These are phyloP conservation scores for Drosophila albomicans DNA, from an alignment of 1,140 invertebrate species.

Conservation along the genomic window DNA sequence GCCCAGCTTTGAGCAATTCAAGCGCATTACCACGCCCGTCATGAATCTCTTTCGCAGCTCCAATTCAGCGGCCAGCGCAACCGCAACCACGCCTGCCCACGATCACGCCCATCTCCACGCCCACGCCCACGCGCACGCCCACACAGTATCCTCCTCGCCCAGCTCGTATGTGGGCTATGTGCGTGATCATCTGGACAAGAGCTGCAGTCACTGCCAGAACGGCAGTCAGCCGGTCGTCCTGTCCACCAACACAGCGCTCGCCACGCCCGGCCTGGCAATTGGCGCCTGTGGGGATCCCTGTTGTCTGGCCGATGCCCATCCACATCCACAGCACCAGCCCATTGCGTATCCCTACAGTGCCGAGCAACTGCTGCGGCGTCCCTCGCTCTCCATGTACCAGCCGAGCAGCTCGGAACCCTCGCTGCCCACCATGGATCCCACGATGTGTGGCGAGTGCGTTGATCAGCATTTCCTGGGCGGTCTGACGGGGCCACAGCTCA, in stretches of 20 bases:
- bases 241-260: conserved; percentile 76
- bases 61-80: conserved; percentile 23
- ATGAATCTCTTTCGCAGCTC: conserved; percentile 84
- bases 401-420: conserved; percentile 66
- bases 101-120: conserved; percentile 33
- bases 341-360: conserved; percentile 72
- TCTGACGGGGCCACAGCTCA: conserved; percentile 71
- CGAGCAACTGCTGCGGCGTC: conserved; percentile 67
- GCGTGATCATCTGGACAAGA: conserved; percentile 80
- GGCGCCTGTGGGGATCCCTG: conserved; percentile 77
- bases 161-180: conserved; percentile 79
- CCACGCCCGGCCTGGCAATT: conserved; percentile 70
- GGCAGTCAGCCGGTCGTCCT: conserved; percentile 80
- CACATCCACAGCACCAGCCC: conserved; percentile 79
- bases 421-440: conserved; percentile 72
- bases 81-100: conserved; percentile 12
- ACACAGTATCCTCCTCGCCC: conserved; percentile 75
- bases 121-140: conserved; percentile 48
- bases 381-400: conserved; percentile 72
- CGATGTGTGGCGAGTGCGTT: conserved; percentile 82
- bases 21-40: conserved; percentile 78
- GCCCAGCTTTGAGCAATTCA: conserved; percentile 78
- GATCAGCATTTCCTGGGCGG: conserved; percentile 81
- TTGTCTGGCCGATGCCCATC: conserved; percentile 78
- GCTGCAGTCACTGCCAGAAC: conserved; percentile 82